These are phyloP conservation scores for Larimichthys crocea DNA, from an alignment of 2,113 vertebrate species.

Conservation along the genomic window DNA sequence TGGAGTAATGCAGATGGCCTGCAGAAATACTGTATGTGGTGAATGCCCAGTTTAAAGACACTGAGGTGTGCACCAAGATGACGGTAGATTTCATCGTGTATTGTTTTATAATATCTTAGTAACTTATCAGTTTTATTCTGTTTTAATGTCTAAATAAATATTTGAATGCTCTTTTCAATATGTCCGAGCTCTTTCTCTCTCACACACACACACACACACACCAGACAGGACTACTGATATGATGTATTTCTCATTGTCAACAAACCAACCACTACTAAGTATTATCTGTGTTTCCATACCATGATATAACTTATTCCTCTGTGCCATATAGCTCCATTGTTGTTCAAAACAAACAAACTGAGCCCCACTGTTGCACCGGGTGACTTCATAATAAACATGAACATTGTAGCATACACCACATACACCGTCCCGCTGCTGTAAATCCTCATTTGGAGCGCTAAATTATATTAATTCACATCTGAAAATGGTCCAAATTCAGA, in stretches of 20 bases:
- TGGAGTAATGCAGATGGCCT: conserved; percentile 40
- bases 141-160: conserved; percentile 53
- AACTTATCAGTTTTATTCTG: background rate
- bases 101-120: background rate
- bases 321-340: background rate
- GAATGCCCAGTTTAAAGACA: conserved; percentile 46
- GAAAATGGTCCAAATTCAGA: background rate
- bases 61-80: conserved; percentile 23
- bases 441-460: background rate
- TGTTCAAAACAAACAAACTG: background rate
- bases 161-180: background rate
- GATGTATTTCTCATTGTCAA: background rate
- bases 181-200: background rate
- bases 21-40: background rate
- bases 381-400: background rate
- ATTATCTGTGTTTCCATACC: background rate
- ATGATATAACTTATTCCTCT: background rate
- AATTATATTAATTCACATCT: background rate
- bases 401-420: background rate
- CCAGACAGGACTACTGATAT: background rate
- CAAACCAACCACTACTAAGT: background rate
- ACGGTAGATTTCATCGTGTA: background rate
- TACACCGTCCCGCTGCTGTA: background rate
- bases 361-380: background rate
- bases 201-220: background rate